A percentile compares a stretch with the other conserved stretches of the same genome.
Evolutionary conservation across 1,140 invertebrate species (phyloP).

Genomic region (Euura saliciscinereae): DNA sequence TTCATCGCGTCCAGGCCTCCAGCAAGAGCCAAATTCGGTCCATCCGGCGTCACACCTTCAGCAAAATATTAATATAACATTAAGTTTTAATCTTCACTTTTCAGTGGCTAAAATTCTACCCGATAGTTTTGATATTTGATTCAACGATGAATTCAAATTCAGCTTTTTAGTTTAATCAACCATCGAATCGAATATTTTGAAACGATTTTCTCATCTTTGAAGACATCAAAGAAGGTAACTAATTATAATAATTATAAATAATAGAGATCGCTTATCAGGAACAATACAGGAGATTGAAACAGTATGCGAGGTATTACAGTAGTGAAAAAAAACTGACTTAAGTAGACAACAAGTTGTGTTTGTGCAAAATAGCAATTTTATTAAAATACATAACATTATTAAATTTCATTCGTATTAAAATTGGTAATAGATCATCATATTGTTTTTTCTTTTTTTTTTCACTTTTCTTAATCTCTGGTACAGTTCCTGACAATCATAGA

Average conservation of each 20-base stretch:
- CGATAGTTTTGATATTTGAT: neutral
- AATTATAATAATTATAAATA: too few relatives aligned
- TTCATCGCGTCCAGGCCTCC: slow-evolving; percentile 70
- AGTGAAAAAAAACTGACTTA: slow-evolving; percentile 43
- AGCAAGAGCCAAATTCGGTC: slow-evolving; percentile 24
- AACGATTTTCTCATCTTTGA: too few relatives aligned
- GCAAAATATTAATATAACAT: slow-evolving; percentile 19
- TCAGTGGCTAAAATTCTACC: neutral
- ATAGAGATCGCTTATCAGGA: slow-evolving; percentile 32
- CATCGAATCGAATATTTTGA: too few relatives aligned
- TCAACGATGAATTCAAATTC: too few relatives aligned
- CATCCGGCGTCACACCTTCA: slow-evolving; percentile 62
- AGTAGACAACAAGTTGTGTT: slow-evolving; percentile 52
- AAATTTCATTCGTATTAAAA: slow-evolving; percentile 32
- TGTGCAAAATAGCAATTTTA: slow-evolving; percentile 55
- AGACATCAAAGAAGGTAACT: too few relatives aligned
- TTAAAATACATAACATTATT: slow-evolving; percentile 56
- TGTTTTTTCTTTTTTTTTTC: too few relatives aligned
- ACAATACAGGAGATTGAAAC: slow-evolving; percentile 47
- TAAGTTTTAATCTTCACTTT: neutral
- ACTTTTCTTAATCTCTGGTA: slow-evolving; percentile 38
- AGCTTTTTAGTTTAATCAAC: too few relatives aligned
- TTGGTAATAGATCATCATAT: slow-evolving; percentile 27
- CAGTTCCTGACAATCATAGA: slow-evolving; percentile 37
- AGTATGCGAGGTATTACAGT: slow-evolving; percentile 40